phyloP scores from a whole-genome alignment of 2,888 invertebrate species.

The Lymantria dispar region DNA sequence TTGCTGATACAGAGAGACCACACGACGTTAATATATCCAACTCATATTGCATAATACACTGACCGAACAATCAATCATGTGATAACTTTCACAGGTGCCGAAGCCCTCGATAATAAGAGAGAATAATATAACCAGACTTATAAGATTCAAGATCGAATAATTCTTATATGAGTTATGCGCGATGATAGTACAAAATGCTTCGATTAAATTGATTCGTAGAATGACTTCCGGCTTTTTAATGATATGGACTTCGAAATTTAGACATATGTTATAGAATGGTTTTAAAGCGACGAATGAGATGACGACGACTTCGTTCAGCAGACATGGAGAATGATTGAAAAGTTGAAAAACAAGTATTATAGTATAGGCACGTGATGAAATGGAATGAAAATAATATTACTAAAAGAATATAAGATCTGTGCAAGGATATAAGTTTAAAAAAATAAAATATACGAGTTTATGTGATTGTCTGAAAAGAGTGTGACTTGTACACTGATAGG shows the following conservation, averaged over 20 bases:
- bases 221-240: conserved; percentile 9
- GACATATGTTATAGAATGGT: not conserved
- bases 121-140: conserved; percentile 18
- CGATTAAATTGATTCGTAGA: conserved; percentile 7
- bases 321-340: too few relatives aligned
- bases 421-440: too few relatives aligned
- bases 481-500: too few relatives aligned
- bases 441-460: too few relatives aligned
- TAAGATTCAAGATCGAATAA: conserved; percentile 16
- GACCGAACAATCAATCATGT: conserved; percentile 39
- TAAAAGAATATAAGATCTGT: too few relatives aligned
- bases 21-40: not conserved
- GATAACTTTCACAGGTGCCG: conserved; percentile 39
- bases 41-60: conserved; percentile 33
- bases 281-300: not conserved
- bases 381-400: too few relatives aligned
- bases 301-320: too few relatives aligned
- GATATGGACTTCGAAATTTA: not conserved
- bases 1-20: not conserved
- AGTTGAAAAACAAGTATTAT: too few relatives aligned
- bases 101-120: conserved; percentile 23
- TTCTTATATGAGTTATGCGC: conserved; percentile 3
- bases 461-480: too few relatives aligned
- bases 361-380: too few relatives aligned
- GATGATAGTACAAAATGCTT: conserved; percentile 7